Conservation (phyloP, 1,140 invertebrate genomes). For the Monomorium pharaonis region DNA sequence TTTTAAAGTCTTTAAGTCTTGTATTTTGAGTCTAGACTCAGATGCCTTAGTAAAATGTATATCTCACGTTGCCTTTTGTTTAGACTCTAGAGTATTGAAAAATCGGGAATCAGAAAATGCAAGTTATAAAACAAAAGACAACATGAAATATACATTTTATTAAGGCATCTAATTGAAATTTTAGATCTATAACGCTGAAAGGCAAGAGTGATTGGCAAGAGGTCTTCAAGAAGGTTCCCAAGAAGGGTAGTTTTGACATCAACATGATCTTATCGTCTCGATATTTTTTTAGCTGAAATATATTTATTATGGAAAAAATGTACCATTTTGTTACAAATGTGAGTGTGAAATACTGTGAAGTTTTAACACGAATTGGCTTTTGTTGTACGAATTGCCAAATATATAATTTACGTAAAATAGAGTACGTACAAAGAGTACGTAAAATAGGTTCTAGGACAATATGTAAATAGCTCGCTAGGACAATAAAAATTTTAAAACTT, state of each 20-base stretch:
- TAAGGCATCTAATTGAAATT: constrained; percentile 65
- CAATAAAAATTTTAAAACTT: not conserved
- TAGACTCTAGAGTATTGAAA: too few relatives aligned
- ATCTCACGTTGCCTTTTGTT: too few relatives aligned
- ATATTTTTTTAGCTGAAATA: constrained; percentile 92
- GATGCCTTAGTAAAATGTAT: too few relatives aligned
- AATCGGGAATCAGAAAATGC: not conserved
- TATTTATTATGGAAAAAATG: not conserved
- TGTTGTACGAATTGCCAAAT: not conserved
- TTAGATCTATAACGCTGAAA: not conserved
- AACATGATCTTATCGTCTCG: constrained; percentile 90
- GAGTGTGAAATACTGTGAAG: not conserved
- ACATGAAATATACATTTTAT: constrained; percentile 84
- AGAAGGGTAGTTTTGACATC: constrained; percentile 91
- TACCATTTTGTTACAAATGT: not conserved
- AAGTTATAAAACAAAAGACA: constrained; percentile 64
- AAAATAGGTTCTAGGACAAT: not conserved
- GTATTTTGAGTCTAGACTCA: not conserved
- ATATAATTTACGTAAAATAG: not conserved
- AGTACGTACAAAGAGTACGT: not conserved
- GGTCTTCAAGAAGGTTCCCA: constrained; percentile 84
- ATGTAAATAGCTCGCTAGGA: not conserved
- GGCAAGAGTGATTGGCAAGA: not conserved
- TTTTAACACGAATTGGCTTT: not conserved
- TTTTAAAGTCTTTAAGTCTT: constrained; percentile 15